These are phyloP conservation scores for Synanthedon formicaeformis DNA, from an alignment of 2,888 invertebrate genomes.

Conservation along the genomic window DNA sequence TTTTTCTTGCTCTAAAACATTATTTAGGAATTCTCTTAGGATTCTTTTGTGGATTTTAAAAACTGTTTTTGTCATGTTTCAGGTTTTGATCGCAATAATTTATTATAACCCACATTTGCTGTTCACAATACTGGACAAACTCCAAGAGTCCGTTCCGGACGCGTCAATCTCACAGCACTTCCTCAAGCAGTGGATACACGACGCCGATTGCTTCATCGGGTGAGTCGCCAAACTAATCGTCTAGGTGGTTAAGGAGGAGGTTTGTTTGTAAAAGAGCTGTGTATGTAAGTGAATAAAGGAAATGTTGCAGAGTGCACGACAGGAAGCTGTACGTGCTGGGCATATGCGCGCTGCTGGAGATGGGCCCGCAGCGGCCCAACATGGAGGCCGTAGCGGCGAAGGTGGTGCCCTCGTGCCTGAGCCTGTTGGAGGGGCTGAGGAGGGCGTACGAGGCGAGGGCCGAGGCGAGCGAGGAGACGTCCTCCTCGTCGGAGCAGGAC, in stretches of 20 bases:
- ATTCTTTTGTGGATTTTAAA: too few relatives aligned
- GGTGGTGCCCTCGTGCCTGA: conserved; percentile 88
- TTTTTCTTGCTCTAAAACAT: too few relatives aligned
- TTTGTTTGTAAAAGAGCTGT: too few relatives aligned
- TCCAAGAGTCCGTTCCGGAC: conserved; percentile 79
- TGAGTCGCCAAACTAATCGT: neutral
- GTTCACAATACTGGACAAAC: conserved; percentile 84
- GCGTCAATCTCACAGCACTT: conserved; percentile 91
- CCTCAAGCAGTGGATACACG: conserved; percentile 96
- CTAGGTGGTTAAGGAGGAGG: too few relatives aligned
- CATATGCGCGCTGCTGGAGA: conserved; percentile 86
- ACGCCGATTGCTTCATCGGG: conserved; percentile 96
- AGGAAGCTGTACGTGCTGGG: conserved; percentile 95
- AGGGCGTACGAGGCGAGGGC: conserved; percentile 91
- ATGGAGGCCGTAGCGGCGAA: conserved; percentile 81
- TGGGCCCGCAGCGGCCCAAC: conserved; percentile 80
- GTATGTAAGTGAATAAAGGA: too few relatives aligned
- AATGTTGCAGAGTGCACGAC: conserved; percentile 75
- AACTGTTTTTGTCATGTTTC: neutral
- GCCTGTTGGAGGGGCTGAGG: conserved; percentile 94
- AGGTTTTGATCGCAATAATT: conserved; percentile 92
- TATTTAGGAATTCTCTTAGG: too few relatives aligned
- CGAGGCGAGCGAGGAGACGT: conserved; percentile 82
- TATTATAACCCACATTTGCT: conserved; percentile 90
- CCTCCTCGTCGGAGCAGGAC: conserved; percentile 85